Percentiles rank a stretch among this genome's conserved stretches.
These are phyloP conservation scores for Pyrgus malvae DNA, from an alignment of 2,888 invertebrate species.

Conservation along the genomic window DNA sequence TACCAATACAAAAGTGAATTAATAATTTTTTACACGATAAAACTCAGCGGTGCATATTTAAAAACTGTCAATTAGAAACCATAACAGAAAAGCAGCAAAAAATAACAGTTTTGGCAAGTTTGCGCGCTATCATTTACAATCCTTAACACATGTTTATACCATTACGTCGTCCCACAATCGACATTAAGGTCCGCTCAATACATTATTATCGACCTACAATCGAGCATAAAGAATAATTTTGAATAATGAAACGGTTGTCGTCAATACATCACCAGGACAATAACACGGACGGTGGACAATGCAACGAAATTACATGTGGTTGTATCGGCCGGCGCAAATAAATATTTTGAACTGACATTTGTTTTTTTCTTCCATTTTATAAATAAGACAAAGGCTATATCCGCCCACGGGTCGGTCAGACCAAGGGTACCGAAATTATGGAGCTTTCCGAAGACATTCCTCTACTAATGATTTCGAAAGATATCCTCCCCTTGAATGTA, in stretches of 20 bases:
- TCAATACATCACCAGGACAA: slow-evolving; percentile 65
- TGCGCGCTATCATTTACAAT: slow-evolving; percentile 15
- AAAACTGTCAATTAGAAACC: neutral
- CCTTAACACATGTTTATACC: slow-evolving; percentile 17
- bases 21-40: too few species aligned
- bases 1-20: too few species aligned
- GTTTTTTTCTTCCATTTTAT: slow-evolving; percentile 61
- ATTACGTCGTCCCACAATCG: slow-evolving; percentile 24
- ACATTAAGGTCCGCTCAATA: slow-evolving; percentile 17
- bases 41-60: too few species aligned
- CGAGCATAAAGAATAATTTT: slow-evolving; percentile 49
- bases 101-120: slow-evolving; percentile 1
- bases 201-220: slow-evolving; percentile 21
- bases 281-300: slow-evolving; percentile 59
- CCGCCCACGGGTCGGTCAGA: slow-evolving; percentile 66
- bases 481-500: slow-evolving; percentile 81
- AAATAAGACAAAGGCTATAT: slow-evolving; percentile 73
- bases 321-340: slow-evolving; percentile 63
- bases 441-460: slow-evolving; percentile 69
- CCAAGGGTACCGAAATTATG: slow-evolving; percentile 72
- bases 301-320: slow-evolving; percentile 64
- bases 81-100: neutral
- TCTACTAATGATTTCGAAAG: slow-evolving; percentile 77
- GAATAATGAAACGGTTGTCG: slow-evolving; percentile 55
- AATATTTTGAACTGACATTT: slow-evolving; percentile 72